These are phyloP conservation scores for Ceuthmochares aereus DNA, from an alignment of 2,113 vertebrate species.

Conservation along the genomic window DNA sequence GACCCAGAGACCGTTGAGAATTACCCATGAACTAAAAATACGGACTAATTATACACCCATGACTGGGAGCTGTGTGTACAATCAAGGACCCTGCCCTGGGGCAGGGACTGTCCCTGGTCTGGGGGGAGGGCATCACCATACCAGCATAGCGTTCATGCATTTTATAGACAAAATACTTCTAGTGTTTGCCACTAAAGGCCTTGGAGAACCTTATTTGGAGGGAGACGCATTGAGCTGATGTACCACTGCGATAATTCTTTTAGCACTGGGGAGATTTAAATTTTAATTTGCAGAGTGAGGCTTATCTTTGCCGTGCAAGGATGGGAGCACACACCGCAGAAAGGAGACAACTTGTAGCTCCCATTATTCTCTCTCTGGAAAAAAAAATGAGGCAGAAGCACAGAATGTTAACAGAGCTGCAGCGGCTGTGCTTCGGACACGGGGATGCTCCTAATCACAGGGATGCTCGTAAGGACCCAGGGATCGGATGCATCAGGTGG, in stretches of 20 bases:
- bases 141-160: fast-evolving
- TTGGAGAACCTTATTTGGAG: slow-evolving; percentile 16
- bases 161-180: background rate
- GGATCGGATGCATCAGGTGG: background rate
- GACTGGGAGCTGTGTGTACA: slow-evolving; percentile 15
- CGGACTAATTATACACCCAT: slow-evolving; percentile 43
- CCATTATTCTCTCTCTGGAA: background rate
- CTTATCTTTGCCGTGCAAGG: background rate
- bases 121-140: background rate
- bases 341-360: background rate
- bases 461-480: background rate
- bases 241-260: slow-evolving; percentile 1
- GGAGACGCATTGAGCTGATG: background rate
- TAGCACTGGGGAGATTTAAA: background rate
- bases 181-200: background rate
- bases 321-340: background rate
- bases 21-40: slow-evolving; percentile 78
- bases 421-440: fast-evolving
- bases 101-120: background rate
- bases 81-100: background rate
- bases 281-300: slow-evolving; percentile 2
- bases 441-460: background rate
- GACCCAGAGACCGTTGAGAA: slow-evolving; percentile 72
- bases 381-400: background rate
- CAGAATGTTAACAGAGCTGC: background rate